Evolutionary conservation across 2,888 invertebrate genomes (phyloP).

Genomic region (Thereva unica): DNA sequence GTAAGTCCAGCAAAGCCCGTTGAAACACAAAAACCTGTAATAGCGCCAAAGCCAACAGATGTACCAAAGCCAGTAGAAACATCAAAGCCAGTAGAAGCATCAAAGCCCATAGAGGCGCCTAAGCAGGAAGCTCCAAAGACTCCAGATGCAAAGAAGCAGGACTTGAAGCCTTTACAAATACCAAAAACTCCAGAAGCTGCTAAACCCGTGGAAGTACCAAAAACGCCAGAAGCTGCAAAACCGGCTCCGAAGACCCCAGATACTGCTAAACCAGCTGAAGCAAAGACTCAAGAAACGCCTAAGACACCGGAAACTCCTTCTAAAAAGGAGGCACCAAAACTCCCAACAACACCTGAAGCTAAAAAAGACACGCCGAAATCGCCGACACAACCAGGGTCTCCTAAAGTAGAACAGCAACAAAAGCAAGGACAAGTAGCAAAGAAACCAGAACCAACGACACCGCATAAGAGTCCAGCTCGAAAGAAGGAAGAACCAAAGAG

Average conservation of each 20-base stretch:
- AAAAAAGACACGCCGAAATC: slow-evolving; percentile 6
- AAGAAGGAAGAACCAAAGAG: slow-evolving; percentile 16
- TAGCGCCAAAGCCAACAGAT: slow-evolving; percentile 73
- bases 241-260: not conserved
- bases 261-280: slow-evolving; percentile 4
- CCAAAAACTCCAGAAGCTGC: slow-evolving; percentile 45
- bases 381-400: too few species aligned
- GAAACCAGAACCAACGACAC: not conserved
- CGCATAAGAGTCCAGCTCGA: slow-evolving; percentile 1
- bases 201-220: slow-evolving; percentile 73
- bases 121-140: slow-evolving; percentile 81
- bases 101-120: slow-evolving; percentile 80
- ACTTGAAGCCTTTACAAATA: slow-evolving; percentile 65
- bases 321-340: slow-evolving; percentile 57
- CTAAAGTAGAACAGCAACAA: not conserved
- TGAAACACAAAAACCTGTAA: slow-evolving; percentile 61
- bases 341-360: slow-evolving; percentile 34
- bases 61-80: slow-evolving; percentile 68
- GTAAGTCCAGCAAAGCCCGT: slow-evolving; percentile 74
- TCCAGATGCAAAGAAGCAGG: slow-evolving; percentile 68
- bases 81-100: slow-evolving; percentile 72
- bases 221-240: slow-evolving; percentile 1
- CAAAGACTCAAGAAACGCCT: slow-evolving; percentile 86
- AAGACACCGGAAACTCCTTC: slow-evolving; percentile 91
- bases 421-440: not conserved